Percentiles rank a stretch among this genome's conserved stretches.
Evolutionary conservation across 2,113 vertebrate genomes (phyloP).

Genomic region (Dicrurus megarhynchus): DNA sequence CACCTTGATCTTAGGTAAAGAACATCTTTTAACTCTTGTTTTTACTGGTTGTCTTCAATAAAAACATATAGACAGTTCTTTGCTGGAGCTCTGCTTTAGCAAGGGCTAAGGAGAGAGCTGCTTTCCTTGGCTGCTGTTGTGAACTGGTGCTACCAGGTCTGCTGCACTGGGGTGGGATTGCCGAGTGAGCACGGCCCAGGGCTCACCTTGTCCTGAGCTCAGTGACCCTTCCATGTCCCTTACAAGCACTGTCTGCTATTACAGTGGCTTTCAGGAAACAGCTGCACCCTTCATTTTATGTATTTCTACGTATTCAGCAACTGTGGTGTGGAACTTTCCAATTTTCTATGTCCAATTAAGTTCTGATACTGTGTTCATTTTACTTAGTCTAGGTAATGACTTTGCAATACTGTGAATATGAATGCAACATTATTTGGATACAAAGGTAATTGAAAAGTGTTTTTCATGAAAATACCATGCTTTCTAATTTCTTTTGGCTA

Average conservation of each 20-base stretch:
- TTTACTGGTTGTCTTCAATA: background rate
- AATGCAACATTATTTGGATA: background rate
- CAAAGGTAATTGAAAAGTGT: background rate
- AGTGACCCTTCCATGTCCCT: background rate
- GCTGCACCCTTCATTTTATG: background rate
- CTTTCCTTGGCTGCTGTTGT: background rate
- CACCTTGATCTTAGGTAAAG: background rate
- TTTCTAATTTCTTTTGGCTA: background rate
- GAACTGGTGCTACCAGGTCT: background rate
- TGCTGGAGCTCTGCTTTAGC: background rate
- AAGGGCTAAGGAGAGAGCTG: background rate
- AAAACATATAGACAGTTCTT: background rate
- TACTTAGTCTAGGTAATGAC: background rate
- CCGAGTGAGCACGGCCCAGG: rapidly evolving
- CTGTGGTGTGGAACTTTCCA: background rate
- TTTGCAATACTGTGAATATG: background rate
- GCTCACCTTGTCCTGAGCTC: background rate
- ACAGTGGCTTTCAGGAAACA: background rate
- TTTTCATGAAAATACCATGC: background rate
- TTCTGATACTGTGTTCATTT: background rate
- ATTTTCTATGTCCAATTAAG: background rate
- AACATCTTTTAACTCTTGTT: background rate
- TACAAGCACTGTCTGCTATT: background rate
- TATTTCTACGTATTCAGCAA: background rate
- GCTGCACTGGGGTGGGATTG: background rate